These are phyloP conservation scores for Chelon labrosus DNA, from an alignment of 2,797 vertebrate species.

Conservation along the genomic window DNA sequence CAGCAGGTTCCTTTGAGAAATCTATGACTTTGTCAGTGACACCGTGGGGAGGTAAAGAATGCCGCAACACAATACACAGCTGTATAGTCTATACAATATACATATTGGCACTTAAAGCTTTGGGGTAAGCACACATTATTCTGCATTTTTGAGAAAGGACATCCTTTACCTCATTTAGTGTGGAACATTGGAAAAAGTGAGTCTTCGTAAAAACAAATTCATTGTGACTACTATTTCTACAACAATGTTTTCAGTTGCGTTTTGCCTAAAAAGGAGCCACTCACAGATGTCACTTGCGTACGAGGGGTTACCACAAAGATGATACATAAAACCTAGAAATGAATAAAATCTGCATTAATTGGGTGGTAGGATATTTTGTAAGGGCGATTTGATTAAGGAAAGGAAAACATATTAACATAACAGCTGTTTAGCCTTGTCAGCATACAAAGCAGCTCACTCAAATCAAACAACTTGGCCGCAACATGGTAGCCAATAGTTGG, in stretches of 20 bases:
- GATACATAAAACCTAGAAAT: neutral
- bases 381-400: neutral
- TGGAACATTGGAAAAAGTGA: conserved; percentile 26
- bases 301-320: neutral
- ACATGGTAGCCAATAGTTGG: too few species aligned
- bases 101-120: conserved; percentile 45
- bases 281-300: neutral
- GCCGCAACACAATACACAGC: conserved; percentile 75
- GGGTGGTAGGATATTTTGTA: neutral
- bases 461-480: too few species aligned
- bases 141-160: conserved; percentile 29
- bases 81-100: conserved; percentile 53
- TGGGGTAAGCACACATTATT: conserved; percentile 18
- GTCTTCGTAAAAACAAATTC: too few species aligned
- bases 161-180: conserved; percentile 21
- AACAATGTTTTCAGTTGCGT: neutral
- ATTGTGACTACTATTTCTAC: too few species aligned
- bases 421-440: too few species aligned
- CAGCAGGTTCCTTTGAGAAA: conserved; percentile 90
- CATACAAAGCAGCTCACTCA: too few species aligned
- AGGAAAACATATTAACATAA: too few species aligned
- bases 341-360: neutral
- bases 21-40: conserved; percentile 91
- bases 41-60: conserved; percentile 91
- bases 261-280: neutral